Conservation (phyloP, 2,797 vertebrate species). For the Lacerta bilineata region DNA sequence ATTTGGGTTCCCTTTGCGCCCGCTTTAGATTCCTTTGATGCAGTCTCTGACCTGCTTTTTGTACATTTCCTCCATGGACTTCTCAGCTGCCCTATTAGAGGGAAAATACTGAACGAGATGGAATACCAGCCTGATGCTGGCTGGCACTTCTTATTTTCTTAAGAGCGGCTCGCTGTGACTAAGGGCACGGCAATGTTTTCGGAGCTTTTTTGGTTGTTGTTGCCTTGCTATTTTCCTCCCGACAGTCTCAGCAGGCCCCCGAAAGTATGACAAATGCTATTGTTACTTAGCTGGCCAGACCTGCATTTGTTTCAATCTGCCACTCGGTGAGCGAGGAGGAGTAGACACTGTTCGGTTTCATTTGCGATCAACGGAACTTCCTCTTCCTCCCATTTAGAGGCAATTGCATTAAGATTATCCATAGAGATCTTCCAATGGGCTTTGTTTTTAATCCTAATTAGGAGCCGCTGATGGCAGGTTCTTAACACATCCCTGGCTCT, state of each 20-base stretch:
- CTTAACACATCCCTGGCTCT: accelerated
- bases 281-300: constrained; percentile 32
- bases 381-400: constrained; percentile 25
- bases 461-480: constrained; percentile 7
- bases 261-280: constrained; percentile 50
- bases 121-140: neutral
- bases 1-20: neutral
- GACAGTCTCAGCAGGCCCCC: neutral
- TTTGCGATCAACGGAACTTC: constrained; percentile 32
- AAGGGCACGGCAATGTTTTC: neutral
- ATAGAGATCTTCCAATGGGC: constrained; percentile 5
- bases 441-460: constrained; percentile 50
- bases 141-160: constrained; percentile 13
- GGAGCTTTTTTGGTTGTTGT: neutral
- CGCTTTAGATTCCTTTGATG: neutral
- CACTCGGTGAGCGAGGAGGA: constrained; percentile 27
- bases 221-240: constrained; percentile 4
- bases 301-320: constrained; percentile 62
- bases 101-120: neutral
- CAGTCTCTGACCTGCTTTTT: neutral
- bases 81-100: neutral
- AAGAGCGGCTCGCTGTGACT: constrained; percentile 27
- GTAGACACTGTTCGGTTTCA: neutral
- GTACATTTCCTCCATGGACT: neutral
- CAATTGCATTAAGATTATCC: constrained; percentile 27